Conservation (phyloP, 1,140 invertebrate genomes). For the Drosophila nebulosa region DNA sequence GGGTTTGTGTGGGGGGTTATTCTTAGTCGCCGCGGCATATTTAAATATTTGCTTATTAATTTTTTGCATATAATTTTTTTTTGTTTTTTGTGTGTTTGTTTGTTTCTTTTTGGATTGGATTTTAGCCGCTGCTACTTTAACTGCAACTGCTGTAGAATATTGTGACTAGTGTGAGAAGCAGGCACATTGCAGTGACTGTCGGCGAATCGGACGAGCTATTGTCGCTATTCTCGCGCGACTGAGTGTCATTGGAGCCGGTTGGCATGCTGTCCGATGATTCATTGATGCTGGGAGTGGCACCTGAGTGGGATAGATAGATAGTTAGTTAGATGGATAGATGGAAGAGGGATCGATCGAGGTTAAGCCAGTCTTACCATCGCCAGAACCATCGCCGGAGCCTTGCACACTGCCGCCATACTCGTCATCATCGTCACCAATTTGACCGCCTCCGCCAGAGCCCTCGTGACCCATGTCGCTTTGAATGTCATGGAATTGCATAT, state of each 20-base stretch:
- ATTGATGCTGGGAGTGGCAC: conserved; percentile 42
- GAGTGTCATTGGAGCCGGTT: conserved; percentile 42
- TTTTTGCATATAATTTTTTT: conserved; percentile 20
- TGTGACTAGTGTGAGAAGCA: conserved; percentile 76
- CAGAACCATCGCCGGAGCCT: conserved; percentile 76
- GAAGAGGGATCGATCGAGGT: no score
- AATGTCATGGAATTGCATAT: conserved; percentile 62
- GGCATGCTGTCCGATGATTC: conserved; percentile 33
- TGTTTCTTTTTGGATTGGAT: conserved; percentile 34
- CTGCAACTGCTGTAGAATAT: conserved; percentile 66
- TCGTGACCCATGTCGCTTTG: conserved; percentile 80
- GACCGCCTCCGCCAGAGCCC: conserved; percentile 67
- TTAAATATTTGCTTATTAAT: conserved; percentile 13
- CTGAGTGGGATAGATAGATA: conserved; percentile 11
- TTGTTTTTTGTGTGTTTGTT: conserved; percentile 9
- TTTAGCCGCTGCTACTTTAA: conserved; percentile 58
- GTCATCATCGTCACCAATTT: conserved; percentile 69
- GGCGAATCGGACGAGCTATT: conserved; percentile 30
- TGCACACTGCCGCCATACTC: conserved; percentile 67
- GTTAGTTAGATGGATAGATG: background rate
- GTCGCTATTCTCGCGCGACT: conserved; percentile 27
- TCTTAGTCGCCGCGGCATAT: conserved; percentile 15
- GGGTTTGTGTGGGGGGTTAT: background rate
- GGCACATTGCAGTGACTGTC: conserved; percentile 42
- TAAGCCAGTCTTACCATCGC: conserved; percentile 73